Percentiles rank a stretch among this genome's conserved stretches.
phyloP scores from a whole-genome alignment of 2,888 invertebrate genomes.

The Zonitis immaculata region DNA sequence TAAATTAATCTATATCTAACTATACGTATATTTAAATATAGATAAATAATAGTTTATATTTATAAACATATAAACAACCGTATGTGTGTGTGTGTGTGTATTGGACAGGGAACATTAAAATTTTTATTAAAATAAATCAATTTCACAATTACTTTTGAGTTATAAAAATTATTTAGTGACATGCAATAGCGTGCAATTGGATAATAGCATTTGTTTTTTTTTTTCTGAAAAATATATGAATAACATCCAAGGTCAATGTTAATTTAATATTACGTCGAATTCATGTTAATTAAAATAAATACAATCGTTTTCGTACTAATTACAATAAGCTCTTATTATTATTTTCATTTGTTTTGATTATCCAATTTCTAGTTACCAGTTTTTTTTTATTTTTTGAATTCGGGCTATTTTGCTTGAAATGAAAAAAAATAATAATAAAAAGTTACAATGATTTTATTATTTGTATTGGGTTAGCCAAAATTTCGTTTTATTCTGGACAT shows the following conservation, averaged over 20 bases:
- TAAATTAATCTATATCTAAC: too few species aligned
- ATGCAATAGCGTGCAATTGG: conserved; percentile 13
- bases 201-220: background rate
- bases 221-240: background rate
- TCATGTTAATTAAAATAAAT: background rate
- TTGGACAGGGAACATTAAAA: conserved; percentile 4
- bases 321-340: too few species aligned
- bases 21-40: too few species aligned
- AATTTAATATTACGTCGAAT: background rate
- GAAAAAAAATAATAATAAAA: too few species aligned
- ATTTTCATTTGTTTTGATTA: too few species aligned
- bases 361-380: too few species aligned
- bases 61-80: background rate
- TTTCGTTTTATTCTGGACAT: conserved; percentile 37
- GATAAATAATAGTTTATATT: too few species aligned
- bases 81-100: background rate
- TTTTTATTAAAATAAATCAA: conserved; percentile 10
- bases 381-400: too few species aligned
- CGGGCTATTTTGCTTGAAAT: too few species aligned
- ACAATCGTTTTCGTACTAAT: background rate
- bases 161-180: conserved; percentile 9
- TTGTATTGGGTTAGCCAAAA: conserved; percentile 24
- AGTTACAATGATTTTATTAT: conserved; percentile 15
- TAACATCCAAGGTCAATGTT: background rate
- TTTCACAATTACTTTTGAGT: conserved; percentile 11